These are phyloP conservation scores for Colaptes auratus DNA, from an alignment of 2,113 vertebrate species.

Conservation along the genomic window DNA sequence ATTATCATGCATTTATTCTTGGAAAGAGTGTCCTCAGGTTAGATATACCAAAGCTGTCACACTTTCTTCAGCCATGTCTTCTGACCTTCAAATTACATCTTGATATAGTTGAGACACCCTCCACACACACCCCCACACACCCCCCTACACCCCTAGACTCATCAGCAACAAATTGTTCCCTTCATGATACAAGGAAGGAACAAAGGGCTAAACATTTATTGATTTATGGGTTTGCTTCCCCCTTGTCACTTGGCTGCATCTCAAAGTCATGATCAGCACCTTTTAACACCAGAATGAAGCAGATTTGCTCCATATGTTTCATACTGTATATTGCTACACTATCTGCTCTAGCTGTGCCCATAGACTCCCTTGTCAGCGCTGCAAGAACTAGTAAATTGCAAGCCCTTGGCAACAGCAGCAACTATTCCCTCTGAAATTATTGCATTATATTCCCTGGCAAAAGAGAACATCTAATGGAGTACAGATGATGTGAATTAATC, in stretches of 20 bases:
- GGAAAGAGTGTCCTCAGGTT: background rate
- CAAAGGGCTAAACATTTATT: background rate
- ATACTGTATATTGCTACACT: background rate
- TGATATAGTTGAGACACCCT: background rate
- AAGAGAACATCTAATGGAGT: conserved; percentile 60
- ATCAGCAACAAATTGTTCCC: background rate
- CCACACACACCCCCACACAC: too few relatives aligned
- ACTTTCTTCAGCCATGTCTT: background rate
- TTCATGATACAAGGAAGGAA: background rate
- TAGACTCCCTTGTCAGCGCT: conserved; percentile 49
- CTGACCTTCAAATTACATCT: background rate
- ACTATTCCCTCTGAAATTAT: conserved; percentile 65
- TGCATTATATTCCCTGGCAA: conserved; percentile 68
- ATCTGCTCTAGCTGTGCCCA: conserved; percentile 43
- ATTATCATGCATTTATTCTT: background rate
- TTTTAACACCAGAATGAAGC: conserved; percentile 50
- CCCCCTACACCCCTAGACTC: background rate
- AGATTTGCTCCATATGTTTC: conserved; percentile 54
- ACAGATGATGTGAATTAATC: conserved; percentile 72
- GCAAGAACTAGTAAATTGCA: conserved; percentile 56
- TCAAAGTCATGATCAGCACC: conserved; percentile 9
- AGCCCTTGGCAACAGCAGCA: conserved; percentile 40
- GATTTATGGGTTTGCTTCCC: conserved; percentile 13
- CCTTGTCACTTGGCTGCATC: conserved; percentile 36
- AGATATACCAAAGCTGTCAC: background rate